These are phyloP conservation scores for Monodelphis domestica DNA, from an alignment of 2,797 vertebrate genomes.

Conservation along the genomic window DNA sequence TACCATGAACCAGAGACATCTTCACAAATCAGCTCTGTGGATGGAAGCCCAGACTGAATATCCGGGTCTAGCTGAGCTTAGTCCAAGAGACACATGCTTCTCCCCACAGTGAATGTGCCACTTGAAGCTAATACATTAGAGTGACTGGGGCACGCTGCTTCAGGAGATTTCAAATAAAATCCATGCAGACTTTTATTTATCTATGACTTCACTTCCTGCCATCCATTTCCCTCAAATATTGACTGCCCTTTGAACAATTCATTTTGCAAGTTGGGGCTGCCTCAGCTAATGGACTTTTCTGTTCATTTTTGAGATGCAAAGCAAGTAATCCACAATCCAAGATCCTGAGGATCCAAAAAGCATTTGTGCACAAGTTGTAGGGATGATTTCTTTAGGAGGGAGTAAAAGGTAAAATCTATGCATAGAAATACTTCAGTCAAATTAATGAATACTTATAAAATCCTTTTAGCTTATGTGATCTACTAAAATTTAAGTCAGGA, in stretches of 20 bases:
- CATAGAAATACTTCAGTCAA: not conserved
- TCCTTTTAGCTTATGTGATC: not conserved
- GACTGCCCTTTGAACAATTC: conserved; percentile 38
- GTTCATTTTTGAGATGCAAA: not conserved
- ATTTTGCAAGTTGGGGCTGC: conserved; percentile 20
- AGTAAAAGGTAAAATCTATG: not conserved
- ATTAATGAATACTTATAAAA: not conserved
- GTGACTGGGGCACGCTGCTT: not conserved
- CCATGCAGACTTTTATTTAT: conserved; percentile 16
- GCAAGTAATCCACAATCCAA: not conserved
- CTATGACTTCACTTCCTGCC: conserved; percentile 67
- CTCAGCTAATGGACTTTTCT: not conserved
- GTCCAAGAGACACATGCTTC: conserved; percentile 49
- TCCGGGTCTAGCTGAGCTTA: conserved; percentile 50
- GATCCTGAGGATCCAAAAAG: not conserved
- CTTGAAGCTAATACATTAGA: conserved; percentile 29
- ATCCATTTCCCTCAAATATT: conserved; percentile 26
- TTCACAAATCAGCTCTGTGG: conserved; percentile 70
- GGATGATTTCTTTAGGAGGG: not conserved
- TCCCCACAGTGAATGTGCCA: conserved; percentile 11
- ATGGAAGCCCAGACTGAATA: conserved; percentile 45
- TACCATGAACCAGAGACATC: conserved; percentile 73
- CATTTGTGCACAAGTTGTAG: not conserved
- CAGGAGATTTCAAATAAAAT: not conserved
- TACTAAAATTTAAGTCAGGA: not conserved